Conservation (phyloP, 2,113 vertebrate species). For the Pseudorectes ferrugineus region DNA sequence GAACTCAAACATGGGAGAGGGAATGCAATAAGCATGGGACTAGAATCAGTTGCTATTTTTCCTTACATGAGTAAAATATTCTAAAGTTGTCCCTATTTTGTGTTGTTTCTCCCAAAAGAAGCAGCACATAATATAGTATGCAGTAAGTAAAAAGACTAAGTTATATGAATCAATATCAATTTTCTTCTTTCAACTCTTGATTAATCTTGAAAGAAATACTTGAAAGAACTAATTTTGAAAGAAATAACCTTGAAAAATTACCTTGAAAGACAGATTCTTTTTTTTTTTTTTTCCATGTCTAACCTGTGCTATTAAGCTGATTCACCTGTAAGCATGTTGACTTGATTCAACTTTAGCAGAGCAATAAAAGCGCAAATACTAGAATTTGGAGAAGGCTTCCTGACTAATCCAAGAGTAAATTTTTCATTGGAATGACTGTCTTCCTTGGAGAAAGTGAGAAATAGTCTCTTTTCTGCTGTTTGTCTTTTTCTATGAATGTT, state of each 20-base stretch:
- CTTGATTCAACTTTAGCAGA: background rate
- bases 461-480: background rate
- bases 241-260: background rate
- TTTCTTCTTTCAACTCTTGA: background rate
- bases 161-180: background rate
- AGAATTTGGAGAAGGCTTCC: background rate
- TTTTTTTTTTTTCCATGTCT: background rate
- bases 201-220: background rate
- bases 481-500: background rate
- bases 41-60: background rate
- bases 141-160: background rate
- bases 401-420: background rate
- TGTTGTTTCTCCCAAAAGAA: background rate
- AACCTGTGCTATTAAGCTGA: background rate
- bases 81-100: background rate
- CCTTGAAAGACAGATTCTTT: background rate
- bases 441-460: background rate
- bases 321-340: background rate
- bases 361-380: background rate
- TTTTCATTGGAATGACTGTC: background rate
- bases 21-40: background rate
- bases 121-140: background rate
- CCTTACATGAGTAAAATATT: background rate
- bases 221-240: background rate
- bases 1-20: background rate